Conservation (phyloP, 1,140 invertebrate genomes). For the Drosophila orosa region DNA sequence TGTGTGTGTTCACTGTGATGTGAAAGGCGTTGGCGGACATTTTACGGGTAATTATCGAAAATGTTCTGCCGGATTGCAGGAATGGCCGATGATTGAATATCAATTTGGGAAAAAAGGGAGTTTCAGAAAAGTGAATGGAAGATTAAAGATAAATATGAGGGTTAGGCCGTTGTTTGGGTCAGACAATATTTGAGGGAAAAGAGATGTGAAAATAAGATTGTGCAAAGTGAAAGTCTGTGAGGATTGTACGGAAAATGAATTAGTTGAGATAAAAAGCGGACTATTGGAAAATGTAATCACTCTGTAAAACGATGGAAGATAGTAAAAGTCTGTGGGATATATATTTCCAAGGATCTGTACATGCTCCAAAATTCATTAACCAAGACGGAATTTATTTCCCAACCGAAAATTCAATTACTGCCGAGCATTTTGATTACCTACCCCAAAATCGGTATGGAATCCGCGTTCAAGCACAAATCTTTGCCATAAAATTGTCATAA, state of each 20-base stretch:
- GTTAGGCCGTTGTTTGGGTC: not conserved
- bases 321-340: not conserved
- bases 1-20: constrained; percentile 1
- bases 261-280: not conserved
- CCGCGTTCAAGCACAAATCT: constrained; percentile 22
- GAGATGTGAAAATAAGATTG: constrained; percentile 13
- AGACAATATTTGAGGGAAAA: not conserved
- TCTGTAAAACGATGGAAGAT: not conserved
- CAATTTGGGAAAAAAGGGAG: constrained; percentile 15
- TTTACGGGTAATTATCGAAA: constrained; percentile 75
- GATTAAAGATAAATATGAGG: constrained; percentile 29
- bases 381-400: constrained; percentile 8
- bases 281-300: not conserved
- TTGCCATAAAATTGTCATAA: constrained; percentile 72
- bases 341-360: not conserved
- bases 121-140: constrained; percentile 12
- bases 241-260: constrained; percentile 5
- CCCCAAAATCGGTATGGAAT: constrained; percentile 12
- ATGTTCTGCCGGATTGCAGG: constrained; percentile 13
- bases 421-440: constrained; percentile 29
- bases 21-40: constrained; percentile 50
- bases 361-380: constrained; percentile 6
- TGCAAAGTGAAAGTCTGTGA: not conserved
- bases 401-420: constrained; percentile 20
- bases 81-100: constrained; percentile 37